Percentiles rank a stretch among this genome's conserved stretches.
Evolutionary conservation across 2,797 vertebrate genomes (phyloP).

Genomic region (Lutjanus campechanus): DNA sequence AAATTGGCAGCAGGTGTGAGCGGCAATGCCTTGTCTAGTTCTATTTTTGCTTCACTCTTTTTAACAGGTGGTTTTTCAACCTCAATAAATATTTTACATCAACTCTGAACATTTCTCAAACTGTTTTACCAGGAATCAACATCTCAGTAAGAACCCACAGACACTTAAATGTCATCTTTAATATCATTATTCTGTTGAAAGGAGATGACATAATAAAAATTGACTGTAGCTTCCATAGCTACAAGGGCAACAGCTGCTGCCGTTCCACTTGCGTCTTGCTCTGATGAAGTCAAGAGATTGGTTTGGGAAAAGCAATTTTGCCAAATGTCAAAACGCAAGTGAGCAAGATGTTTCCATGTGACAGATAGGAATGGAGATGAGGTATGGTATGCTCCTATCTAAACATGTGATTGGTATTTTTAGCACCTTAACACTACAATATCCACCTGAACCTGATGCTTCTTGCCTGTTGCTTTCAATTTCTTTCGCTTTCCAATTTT

Average conservation of each 20-base stretch:
- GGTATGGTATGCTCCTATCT: constrained; percentile 1
- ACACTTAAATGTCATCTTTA: constrained; percentile 33
- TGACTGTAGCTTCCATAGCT: constrained; percentile 49
- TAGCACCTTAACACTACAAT: constrained; percentile 28
- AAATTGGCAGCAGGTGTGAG: too few species aligned
- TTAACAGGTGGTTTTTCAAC: too few species aligned
- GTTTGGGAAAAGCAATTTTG: constrained; percentile 65
- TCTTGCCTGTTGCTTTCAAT: constrained; percentile 22
- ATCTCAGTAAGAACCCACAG: constrained; percentile 20
- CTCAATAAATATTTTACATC: neutral
- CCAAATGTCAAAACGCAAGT: constrained; percentile 62
- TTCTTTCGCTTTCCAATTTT: constrained; percentile 34
- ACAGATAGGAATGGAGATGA: constrained; percentile 31
- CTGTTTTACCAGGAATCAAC: constrained; percentile 22
- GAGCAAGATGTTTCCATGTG: constrained; percentile 57
- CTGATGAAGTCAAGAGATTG: constrained; percentile 71
- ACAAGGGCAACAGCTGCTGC: constrained; percentile 70
- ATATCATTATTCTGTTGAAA: constrained; percentile 43
- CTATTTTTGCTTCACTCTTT: too few species aligned
- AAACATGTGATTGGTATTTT: neutral
- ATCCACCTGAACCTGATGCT: neutral
- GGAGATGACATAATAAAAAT: constrained; percentile 42
- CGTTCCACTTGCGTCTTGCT: constrained; percentile 28
- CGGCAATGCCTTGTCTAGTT: too few species aligned
- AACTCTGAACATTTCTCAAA: neutral